Conservation (phyloP, 2,888 invertebrate genomes). For the Lampropteryx suffumata region DNA sequence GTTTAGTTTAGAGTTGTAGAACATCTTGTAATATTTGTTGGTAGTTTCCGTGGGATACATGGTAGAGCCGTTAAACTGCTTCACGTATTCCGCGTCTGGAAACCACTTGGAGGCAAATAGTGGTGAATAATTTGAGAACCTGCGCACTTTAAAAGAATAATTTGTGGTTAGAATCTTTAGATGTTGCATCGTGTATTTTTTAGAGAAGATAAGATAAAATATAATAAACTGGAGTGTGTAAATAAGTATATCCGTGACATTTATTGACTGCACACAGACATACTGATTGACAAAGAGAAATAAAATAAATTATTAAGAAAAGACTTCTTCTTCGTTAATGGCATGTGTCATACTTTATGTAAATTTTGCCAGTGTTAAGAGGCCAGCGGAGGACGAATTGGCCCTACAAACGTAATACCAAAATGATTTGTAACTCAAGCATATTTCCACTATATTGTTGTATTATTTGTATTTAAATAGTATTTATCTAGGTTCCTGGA, state of each 20-base stretch:
- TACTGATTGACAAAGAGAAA: too few species aligned
- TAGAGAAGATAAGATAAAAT: background rate
- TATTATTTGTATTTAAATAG: too few species aligned
- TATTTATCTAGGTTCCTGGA: too few species aligned
- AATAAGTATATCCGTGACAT: background rate
- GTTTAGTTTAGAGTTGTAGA: constrained; percentile 53
- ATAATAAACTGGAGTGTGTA: background rate
- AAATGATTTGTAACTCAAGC: too few species aligned
- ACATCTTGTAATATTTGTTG: constrained; percentile 60
- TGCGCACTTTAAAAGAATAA: constrained; percentile 28
- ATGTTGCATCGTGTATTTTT: constrained; percentile 7
- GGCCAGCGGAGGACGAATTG: too few species aligned
- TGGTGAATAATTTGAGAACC: constrained; percentile 43
- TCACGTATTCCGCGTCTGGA: constrained; percentile 84
- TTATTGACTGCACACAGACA: too few species aligned
- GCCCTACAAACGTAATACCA: too few species aligned
- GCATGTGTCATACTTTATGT: too few species aligned
- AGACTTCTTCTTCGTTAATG: too few species aligned
- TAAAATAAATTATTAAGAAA: too few species aligned
- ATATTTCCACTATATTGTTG: too few species aligned
- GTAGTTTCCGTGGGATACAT: constrained; percentile 80
- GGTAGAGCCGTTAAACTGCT: constrained; percentile 80
- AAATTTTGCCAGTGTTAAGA: too few species aligned
- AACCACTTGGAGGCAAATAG: constrained; percentile 77
- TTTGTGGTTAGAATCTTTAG: constrained; percentile 11